These are phyloP conservation scores for Eupsilia transversa DNA, from an alignment of 2,888 invertebrate genomes.

Conservation along the genomic window DNA sequence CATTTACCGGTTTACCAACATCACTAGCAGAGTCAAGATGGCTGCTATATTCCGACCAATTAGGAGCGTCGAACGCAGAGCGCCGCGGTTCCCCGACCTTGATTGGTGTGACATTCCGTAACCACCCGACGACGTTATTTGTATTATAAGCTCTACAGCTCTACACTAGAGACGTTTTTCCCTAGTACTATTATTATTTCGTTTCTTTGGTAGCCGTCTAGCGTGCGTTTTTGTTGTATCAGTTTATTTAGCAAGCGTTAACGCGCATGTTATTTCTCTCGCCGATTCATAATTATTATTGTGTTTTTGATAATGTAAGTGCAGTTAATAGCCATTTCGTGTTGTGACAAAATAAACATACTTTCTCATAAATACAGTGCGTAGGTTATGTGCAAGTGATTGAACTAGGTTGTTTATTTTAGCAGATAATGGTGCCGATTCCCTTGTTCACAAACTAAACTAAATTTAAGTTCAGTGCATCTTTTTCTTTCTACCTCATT, in stretches of 20 bases:
- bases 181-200: background rate
- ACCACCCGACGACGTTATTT: background rate
- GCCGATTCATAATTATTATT: background rate
- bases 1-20: conserved; percentile 1
- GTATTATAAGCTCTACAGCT: background rate
- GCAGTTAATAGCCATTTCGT: too few relatives aligned
- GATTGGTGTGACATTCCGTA: background rate
- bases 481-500: too few relatives aligned
- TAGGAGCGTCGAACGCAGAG: background rate
- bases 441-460: too few relatives aligned
- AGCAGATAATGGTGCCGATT: too few relatives aligned
- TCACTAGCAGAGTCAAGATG: conserved; percentile 17
- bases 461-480: too few relatives aligned
- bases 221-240: background rate
- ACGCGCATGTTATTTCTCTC: too few relatives aligned
- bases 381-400: background rate
- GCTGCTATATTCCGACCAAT: conserved; percentile 30
- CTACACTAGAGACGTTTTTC: background rate
- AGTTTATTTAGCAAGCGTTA: background rate
- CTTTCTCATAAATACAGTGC: too few relatives aligned
- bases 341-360: background rate
- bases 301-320: background rate
- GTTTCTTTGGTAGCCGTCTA: background rate
- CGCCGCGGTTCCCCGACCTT: background rate
- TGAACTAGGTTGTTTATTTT: background rate